Percentiles rank a stretch among this genome's conserved stretches.
These are phyloP conservation scores for Micropoecilia bifurca DNA, from an alignment of 2,797 vertebrate genomes.

Conservation along the genomic window DNA sequence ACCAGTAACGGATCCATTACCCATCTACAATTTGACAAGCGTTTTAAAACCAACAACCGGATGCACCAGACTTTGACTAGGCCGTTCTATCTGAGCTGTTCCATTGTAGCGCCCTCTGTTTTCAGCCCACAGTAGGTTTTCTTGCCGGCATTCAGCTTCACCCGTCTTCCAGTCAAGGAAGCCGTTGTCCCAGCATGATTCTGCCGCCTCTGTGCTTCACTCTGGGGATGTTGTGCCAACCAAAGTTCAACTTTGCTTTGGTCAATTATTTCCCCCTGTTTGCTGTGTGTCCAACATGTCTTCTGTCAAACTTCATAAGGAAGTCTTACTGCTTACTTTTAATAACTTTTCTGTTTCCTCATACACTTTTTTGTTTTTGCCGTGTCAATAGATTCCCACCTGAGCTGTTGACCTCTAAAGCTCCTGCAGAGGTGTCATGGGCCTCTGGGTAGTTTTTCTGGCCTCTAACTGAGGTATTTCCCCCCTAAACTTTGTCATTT, in stretches of 20 bases:
- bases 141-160: no score
- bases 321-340: neutral
- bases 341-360: neutral
- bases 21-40: neutral
- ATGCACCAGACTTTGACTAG: neutral
- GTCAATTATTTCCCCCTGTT: neutral
- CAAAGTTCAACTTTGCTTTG: neutral
- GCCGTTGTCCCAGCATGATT: neutral
- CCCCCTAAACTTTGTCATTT: no score
- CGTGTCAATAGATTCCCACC: neutral
- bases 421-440: neutral
- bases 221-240: neutral
- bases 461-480: neutral
- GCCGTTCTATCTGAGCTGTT: neutral
- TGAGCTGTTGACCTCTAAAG: neutral
- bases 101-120: neutral
- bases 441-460: neutral
- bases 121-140: neutral
- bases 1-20: neutral
- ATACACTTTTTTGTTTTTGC: neutral
- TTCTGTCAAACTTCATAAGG: neutral
- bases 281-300: neutral
- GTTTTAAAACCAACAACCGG: neutral
- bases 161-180: no score
- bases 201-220: neutral